Evolutionary conservation across 1,140 invertebrate genomes (phyloP).

Genomic region (Elymnias hypermnestra): DNA sequence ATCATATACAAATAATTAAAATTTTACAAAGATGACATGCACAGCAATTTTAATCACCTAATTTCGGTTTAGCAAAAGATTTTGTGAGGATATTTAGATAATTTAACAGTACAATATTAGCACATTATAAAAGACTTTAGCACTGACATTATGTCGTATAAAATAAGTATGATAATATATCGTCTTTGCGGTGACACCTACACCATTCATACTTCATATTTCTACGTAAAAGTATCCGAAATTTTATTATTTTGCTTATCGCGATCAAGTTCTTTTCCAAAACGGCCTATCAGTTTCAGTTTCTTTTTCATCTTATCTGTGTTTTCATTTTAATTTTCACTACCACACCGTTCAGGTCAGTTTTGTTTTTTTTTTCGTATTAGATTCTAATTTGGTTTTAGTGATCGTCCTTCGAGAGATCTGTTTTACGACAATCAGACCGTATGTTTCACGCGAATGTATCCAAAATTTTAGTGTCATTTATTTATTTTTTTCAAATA

Average conservation of each 20-base stretch:
- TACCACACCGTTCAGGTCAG: conserved; percentile 45
- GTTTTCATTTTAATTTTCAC: conserved; percentile 50
- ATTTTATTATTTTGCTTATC: conserved; percentile 63
- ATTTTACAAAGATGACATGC: conserved; percentile 33
- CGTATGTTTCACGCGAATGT: conserved; percentile 42
- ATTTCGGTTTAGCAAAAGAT: conserved; percentile 35
- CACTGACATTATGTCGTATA: conserved; percentile 21
- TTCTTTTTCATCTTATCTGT: conserved; percentile 51
- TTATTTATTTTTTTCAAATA: conserved; percentile 49
- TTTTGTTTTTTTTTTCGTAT: conserved; percentile 37
- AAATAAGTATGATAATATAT: conserved; percentile 17
- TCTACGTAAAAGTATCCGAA: conserved; percentile 49
- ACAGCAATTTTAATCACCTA: conserved; percentile 49
- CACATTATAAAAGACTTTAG: conserved; percentile 39
- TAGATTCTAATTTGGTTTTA: conserved; percentile 32
- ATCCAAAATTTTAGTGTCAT: conserved; percentile 52
- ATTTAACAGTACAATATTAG: conserved; percentile 21
- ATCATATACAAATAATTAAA: conserved; percentile 50
- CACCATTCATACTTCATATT: conserved; percentile 52
- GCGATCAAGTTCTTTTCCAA: conserved; percentile 67
- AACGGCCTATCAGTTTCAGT: conserved; percentile 72
- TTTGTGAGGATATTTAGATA: conserved; percentile 16
- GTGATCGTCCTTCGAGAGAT: conserved; percentile 74
- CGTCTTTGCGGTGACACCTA: conserved; percentile 32
- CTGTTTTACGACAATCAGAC: conserved; percentile 61